Percentiles rank a stretch among this genome's conserved stretches.
Evolutionary conservation across 2,888 invertebrate genomes (phyloP).

Genomic region (Mesochorus sp.): DNA sequence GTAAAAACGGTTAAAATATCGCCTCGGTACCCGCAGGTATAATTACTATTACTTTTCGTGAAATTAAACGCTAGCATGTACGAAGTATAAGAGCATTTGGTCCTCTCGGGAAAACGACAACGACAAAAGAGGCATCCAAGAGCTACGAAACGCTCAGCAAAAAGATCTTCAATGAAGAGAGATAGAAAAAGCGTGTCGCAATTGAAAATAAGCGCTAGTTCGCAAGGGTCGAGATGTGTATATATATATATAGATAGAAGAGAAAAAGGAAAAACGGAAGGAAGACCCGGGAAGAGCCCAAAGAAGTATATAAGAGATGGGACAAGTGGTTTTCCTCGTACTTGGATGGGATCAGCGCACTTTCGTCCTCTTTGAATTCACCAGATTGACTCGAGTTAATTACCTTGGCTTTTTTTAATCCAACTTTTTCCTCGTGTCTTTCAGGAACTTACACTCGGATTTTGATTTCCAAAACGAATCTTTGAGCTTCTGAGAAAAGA

Average conservation of each 20-base stretch:
- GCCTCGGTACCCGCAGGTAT: slow-evolving; percentile 7
- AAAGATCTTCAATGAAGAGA: background rate
- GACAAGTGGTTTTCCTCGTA: background rate
- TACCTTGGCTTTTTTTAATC: background rate
- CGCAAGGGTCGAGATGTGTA: background rate
- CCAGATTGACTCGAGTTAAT: background rate
- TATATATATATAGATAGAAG: too few species aligned
- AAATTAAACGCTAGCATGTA: slow-evolving; percentile 22
- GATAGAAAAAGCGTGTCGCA: slow-evolving; percentile 25
- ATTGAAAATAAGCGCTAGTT: slow-evolving; percentile 36
- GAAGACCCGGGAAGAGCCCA: background rate
- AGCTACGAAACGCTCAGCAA: background rate
- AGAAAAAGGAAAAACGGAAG: background rate
- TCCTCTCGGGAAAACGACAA: slow-evolving; percentile 43
- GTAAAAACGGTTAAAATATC: too few species aligned
- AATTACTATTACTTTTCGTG: slow-evolving; percentile 20
- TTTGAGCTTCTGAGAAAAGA: too few species aligned
- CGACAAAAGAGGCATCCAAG: background rate
- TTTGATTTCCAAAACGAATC: too few species aligned
- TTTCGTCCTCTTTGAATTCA: background rate
- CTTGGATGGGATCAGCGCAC: background rate
- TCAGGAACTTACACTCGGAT: background rate
- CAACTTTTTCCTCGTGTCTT: background rate
- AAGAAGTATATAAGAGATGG: slow-evolving; percentile 10
- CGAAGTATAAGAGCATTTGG: slow-evolving; percentile 19